Base-by-base conservation (phyloP, 2,113 vertebrate species). In the Hipposideros armiger region DNA sequence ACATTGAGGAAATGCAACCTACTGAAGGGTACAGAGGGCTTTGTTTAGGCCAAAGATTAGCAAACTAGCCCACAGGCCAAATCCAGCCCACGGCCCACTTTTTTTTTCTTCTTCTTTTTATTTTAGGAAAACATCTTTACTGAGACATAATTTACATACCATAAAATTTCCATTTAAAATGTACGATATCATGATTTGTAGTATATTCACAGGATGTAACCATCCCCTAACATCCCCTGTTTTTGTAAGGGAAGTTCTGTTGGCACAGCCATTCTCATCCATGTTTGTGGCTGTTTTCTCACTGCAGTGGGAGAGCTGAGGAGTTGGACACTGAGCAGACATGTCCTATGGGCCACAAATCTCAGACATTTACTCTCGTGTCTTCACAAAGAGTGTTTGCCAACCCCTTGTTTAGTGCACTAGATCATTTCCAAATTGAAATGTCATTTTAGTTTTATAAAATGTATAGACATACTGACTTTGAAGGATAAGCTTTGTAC, bases 381-480 rank as follows among this genome's bases (percentile, higher is more conserved):
- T 76, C 36, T 73, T 91, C 19, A 70, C 50, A 72, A 62, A 82
- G 74, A 67, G 9, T 91, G 50, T 81, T 93, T 95, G 84, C 32
- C 52, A 16, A 82, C 45, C 28, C 8, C 4, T 72, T 30, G 20
- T 87, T 92, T 60, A 85, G 50, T 87, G 14, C 72, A 50, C 22
- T 93, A 74, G 60, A 56, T 94, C 81, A 30, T 81, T 97, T 91
- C 42, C 26, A 97, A 62, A 73, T 67, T 72, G 80, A 26, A 66
- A 10, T 54, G 9, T 47, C 50, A 42, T 64, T 91, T 52, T 90
- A 83, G 73, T 72, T 96, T 73, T 47, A 69, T 72, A 69, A 73
- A 58, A 80, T 74, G 19, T 64, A 3, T 54, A n/a, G 32, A 56
- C 5, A 17, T 36, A 9, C 26, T 70, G 74, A n/a, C 70, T 95